Evolutionary conservation across 2,113 vertebrate species (phyloP).

Genomic region (Pelodiscus sinensis): DNA sequence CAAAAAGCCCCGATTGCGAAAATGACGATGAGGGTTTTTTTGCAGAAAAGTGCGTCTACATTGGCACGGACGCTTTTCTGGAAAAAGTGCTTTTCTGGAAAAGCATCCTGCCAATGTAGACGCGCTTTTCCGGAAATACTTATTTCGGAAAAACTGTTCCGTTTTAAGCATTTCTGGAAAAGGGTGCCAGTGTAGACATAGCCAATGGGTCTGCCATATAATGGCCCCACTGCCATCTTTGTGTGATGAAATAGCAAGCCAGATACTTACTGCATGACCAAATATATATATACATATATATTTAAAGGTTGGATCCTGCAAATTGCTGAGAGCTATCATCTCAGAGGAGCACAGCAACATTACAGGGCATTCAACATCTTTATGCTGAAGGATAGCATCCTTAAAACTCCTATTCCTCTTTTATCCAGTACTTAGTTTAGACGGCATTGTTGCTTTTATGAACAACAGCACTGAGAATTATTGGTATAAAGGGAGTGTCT

Average conservation of each 20-base stretch:
- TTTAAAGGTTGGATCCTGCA: background rate
- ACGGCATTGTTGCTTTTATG: background rate
- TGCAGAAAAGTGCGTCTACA: too few species aligned
- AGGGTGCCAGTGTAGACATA: too few species aligned
- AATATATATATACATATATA: rapidly evolving
- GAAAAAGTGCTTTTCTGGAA: too few species aligned
- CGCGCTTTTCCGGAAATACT: too few species aligned
- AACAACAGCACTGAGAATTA: background rate
- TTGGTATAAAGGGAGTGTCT: background rate
- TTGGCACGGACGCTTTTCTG: too few species aligned
- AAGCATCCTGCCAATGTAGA: too few species aligned
- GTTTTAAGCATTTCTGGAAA: too few species aligned
- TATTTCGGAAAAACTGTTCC: too few species aligned
- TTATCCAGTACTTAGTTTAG: rapidly evolving
- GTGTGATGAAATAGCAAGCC: background rate
- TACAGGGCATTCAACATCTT: background rate
- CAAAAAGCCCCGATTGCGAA: too few species aligned
- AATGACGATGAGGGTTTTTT: too few species aligned
- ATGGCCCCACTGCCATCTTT: background rate
- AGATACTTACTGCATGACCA: background rate
- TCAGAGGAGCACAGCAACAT: background rate
- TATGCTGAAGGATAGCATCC: background rate
- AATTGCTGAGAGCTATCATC: background rate
- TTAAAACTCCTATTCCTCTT: background rate
- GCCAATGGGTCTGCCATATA: background rate